Base-by-base conservation (phyloP, 1,140 invertebrate genomes). In the Rhynchophorus ferrugineus region DNA sequence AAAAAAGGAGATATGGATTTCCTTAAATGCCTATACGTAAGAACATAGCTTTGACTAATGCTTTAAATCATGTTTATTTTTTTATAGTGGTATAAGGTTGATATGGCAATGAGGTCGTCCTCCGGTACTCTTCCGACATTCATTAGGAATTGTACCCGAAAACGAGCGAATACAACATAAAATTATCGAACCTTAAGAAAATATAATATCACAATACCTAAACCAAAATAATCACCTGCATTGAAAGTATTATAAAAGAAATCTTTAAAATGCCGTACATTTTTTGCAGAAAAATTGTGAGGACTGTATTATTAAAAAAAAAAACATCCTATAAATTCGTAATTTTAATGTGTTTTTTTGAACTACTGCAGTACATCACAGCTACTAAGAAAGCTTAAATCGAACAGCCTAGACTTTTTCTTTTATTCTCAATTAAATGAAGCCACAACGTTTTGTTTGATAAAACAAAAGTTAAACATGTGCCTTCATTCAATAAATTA, bases 171-270 rank as follows among this genome's bases (percentile, higher is more conserved):
- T 14, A 20, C n/a, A 11, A 38, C 11, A 19, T 38, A 22, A 37
- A 37, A 46, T 17, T 16, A 41, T n/a, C 20, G 9, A 41, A 46
- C 19, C 21, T 17, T 36, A 20, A 24, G n/a, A 42, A 14, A 38
- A 33, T 24, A 19, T 44, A 44, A 51, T 51, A 51, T 51, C 49
- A 51, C 49, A 51, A 44, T 43, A 51, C 49, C 46, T 39, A 20
- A 51, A 51, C 18, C 22, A 21, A 51, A 51, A 44, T 51, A 36
- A 36, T 51, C 37, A 49, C 47, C 38, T 49, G 47, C 21, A 49
- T 42, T 42, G 42, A 39, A 49, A 49, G 22, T 42, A 20, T 49
- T 29, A 29, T 29, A 29, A 29, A 29, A 29, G 24, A n/a, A n/a
- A n/a, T n/a, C n/a, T n/a, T n/a, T n/a, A n/a, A n/a, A n/a, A n/a